Conservation (phyloP, 2,113 vertebrate genomes). For the Nothoprocta perdicaria region DNA sequence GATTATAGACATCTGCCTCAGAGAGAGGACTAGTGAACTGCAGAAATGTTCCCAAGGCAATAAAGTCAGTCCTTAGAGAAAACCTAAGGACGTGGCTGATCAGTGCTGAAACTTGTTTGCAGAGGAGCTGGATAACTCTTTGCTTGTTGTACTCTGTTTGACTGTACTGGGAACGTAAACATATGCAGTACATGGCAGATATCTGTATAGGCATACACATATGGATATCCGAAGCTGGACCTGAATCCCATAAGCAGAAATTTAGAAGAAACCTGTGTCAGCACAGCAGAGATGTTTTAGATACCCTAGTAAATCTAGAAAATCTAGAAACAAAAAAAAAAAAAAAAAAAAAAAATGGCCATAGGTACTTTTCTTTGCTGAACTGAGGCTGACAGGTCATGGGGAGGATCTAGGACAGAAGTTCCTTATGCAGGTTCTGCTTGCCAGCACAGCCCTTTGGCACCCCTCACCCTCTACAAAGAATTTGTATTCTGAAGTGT, state of each 20-base stretch:
- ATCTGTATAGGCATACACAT: neutral
- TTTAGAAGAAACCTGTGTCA: neutral
- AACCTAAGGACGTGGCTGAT: neutral
- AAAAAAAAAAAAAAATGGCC: too few species aligned
- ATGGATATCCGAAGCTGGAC: neutral
- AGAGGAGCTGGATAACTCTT: neutral
- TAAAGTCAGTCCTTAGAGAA: neutral
- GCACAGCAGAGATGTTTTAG: neutral
- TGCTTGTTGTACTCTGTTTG: neutral
- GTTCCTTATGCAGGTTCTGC: neutral
- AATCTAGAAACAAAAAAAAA: neutral
- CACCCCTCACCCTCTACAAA: neutral
- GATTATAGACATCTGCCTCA: neutral
- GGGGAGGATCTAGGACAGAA: neutral
- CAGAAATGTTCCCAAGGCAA: neutral
- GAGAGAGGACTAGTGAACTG: neutral
- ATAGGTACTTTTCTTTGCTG: neutral
- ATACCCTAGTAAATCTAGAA: neutral
- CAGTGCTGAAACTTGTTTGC: neutral
- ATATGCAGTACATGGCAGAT: neutral
- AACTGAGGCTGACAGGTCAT: neutral
- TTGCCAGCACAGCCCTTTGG: neutral
- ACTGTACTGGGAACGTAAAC: neutral
- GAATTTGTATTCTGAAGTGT: neutral
- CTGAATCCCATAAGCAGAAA: neutral